Evolutionary conservation across 2,113 vertebrate genomes (phyloP).

Genomic region (Colistium nudipinnis): DNA sequence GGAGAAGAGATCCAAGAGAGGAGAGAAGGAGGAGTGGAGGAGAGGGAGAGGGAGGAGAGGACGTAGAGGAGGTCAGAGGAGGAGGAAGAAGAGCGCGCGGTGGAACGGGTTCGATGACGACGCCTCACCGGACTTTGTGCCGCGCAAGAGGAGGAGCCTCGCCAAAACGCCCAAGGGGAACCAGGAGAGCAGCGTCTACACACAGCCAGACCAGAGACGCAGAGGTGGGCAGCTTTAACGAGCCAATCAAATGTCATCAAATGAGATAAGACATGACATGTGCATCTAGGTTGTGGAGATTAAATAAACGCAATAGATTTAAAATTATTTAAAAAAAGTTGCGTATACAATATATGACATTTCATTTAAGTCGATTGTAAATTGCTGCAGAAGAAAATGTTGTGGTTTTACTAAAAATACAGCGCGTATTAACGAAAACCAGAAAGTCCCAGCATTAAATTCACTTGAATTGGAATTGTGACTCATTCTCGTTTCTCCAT

Average conservation of each 20-base stretch:
- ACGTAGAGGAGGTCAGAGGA: constrained; percentile 10
- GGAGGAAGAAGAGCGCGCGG: constrained; percentile 21
- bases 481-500: neutral
- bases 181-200: constrained; percentile 12
- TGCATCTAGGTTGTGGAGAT: no score
- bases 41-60: neutral
- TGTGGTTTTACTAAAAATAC: no score
- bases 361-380: no score
- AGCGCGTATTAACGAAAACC: no score
- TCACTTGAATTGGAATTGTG: no score
- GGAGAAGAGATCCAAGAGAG: neutral
- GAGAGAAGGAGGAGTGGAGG: neutral
- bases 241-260: neutral
- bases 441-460: no score
- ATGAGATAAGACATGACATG: no score
- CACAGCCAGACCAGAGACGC: constrained; percentile 64
- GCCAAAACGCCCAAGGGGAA: constrained; percentile 16
- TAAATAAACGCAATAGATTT: no score
- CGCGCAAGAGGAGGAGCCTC: constrained; percentile 22
- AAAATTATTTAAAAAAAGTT: no score
- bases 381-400: no score
- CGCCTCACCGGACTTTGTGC: constrained; percentile 22
- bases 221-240: no score
- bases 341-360: no score
- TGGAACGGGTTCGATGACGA: neutral